A percentile compares a stretch with the other conserved stretches of the same genome.
Conservation (phyloP, 2,113 vertebrate genomes). For the Lasiurus borealis region DNA sequence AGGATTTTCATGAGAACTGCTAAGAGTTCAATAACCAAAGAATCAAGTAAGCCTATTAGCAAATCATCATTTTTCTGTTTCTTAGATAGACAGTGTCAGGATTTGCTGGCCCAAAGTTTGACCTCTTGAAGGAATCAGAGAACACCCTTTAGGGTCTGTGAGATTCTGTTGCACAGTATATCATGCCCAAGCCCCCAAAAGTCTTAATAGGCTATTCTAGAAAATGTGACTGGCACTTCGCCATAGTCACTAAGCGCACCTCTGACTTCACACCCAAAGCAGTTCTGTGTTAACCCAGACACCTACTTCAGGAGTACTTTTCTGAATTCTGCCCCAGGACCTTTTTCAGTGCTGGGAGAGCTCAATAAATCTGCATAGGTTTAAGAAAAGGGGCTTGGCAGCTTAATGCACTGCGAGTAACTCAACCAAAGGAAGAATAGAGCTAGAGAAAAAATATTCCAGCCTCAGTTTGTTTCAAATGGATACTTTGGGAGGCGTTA, state of each 20-base stretch:
- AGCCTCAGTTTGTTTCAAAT: background rate
- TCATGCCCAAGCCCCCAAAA: too few relatives aligned
- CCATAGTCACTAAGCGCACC: background rate
- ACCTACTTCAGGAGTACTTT: background rate
- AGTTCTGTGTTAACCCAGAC: background rate
- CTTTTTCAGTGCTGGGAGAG: background rate
- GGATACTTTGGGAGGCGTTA: background rate
- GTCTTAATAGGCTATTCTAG: too few relatives aligned
- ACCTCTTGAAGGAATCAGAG: constrained; percentile 40
- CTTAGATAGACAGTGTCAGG: background rate
- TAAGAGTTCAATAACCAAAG: background rate
- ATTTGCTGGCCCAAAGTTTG: background rate
- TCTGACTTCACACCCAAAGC: background rate
- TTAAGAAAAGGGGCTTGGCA: background rate
- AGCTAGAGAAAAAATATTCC: background rate
- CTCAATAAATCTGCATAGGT: background rate
- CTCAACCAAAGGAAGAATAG: background rate
- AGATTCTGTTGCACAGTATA: too few relatives aligned
- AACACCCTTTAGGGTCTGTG: background rate
- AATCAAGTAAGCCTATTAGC: background rate
- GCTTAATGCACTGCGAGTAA: background rate
- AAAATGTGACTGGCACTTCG: background rate
- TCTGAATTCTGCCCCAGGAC: background rate
- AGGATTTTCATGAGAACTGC: constrained; percentile 40
- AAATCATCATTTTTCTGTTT: constrained; percentile 37